Evolutionary conservation across 92 coral and sea anemone genomes (phyloP), one percentile per base, ranked within the genome.

Genomic region (Palythoa grandis): DNA sequence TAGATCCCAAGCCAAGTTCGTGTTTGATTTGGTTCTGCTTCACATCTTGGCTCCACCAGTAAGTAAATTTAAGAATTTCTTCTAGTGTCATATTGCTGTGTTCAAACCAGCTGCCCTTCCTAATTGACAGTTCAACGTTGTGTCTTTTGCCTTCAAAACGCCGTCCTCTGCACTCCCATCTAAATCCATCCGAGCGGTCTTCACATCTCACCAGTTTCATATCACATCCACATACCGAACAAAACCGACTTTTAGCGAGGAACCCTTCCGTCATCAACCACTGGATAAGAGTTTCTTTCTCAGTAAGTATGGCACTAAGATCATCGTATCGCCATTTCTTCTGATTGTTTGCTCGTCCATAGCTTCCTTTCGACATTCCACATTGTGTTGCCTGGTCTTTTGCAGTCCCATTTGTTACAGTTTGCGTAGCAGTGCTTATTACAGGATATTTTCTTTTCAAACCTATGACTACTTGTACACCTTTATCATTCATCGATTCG

Each of bases 71-170:
- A 54, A 90, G 56, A 82, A 92, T 89, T 79, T 92, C 92, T 77
- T 88, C 92, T 39, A 89, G 63, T 29, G 92, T 92, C 92, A 92
- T 69, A 40, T 78, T 92, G 87, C 92, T 92, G 39, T 83, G 57
- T 48, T 92, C 92, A 39, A 89, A 89, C 91, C 95, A 92, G 56
- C 87, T 89, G 56, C 90, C 90, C 76, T 89, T 87, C 82, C 92
- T 82, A 48, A 89, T 74, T 52, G 90, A 85, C 53, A 54, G 52
- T 76, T 91, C 92, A 60, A 76, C 88, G 73, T 66, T 86, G 78
- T 88, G 91, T 84, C 85, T 76, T 60, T 89, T 84, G 43, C 87
- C 56, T 61, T 78, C 67, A 60, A 60, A 60, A 60, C 67, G 67
- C 67, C 80, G 85, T 70, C 72, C 83, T 57, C 86, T 79, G 72